Conservation (phyloP, 2,797 vertebrate species). For the Diplodus puntazzo region DNA sequence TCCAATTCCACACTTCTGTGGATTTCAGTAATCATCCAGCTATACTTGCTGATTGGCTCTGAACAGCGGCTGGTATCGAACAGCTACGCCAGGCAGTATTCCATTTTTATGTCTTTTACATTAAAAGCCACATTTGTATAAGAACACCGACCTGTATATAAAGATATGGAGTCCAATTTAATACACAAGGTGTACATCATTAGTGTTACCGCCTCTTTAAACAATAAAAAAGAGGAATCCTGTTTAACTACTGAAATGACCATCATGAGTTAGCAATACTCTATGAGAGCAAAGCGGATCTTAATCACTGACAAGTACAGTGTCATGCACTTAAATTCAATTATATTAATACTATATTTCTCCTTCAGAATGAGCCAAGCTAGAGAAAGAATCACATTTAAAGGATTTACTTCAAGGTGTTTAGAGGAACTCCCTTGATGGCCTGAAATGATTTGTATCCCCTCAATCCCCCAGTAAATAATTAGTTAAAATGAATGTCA, state of each 20-base stretch:
- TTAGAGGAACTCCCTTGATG: not conserved
- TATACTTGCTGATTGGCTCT: slow-evolving; percentile 77
- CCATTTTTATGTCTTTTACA: slow-evolving; percentile 37
- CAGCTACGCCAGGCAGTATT: slow-evolving; percentile 47
- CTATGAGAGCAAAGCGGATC: not conserved
- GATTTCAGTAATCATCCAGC: slow-evolving; percentile 74
- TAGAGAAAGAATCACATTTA: not conserved
- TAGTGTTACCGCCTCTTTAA: not conserved
- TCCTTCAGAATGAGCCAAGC: not conserved
- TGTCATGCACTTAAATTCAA: not conserved
- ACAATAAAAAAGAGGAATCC: not conserved
- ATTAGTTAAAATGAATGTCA: not conserved
- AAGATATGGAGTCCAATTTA: slow-evolving; percentile 12
- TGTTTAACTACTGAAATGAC: slow-evolving; percentile 4
- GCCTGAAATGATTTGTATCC: not conserved
- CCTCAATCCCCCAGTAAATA: not conserved
- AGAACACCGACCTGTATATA: slow-evolving; percentile 11
- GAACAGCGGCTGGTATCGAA: slow-evolving; percentile 56
- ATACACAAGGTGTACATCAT: slow-evolving; percentile 21
- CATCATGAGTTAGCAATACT: slow-evolving; percentile 9
- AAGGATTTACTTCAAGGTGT: not conserved
- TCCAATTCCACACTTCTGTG: slow-evolving; percentile 76
- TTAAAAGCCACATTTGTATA: not conserved
- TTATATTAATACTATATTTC: not conserved
- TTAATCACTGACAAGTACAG: slow-evolving; percentile 2